These are phyloP conservation scores for Sphenodon punctatus DNA, from an alignment of 2,797 vertebrate genomes.

Conservation along the genomic window DNA sequence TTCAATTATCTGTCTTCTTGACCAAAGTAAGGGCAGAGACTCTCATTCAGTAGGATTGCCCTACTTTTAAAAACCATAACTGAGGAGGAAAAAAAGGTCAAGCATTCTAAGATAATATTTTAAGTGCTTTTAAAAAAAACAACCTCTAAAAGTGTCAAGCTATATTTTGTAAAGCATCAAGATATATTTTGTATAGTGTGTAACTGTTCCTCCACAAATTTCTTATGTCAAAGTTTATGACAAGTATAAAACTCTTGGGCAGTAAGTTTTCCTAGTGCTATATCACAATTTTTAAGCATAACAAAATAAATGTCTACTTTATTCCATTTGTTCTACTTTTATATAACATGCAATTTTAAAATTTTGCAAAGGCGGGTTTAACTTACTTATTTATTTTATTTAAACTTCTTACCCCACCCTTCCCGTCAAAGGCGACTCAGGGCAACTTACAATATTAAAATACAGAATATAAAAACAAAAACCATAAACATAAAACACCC, in stretches of 20 bases:
- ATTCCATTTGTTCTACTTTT: not conserved
- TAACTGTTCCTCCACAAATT: conserved; percentile 57
- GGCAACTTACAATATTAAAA: too few relatives aligned
- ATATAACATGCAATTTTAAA: not conserved
- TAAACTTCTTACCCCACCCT: too few relatives aligned
- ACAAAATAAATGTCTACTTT: not conserved
- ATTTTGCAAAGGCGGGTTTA: too few relatives aligned
- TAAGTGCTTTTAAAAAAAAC: too few relatives aligned
- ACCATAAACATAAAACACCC: too few relatives aligned
- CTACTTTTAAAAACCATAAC: conserved; percentile 24
- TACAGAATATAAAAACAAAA: too few relatives aligned
- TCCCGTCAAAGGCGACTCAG: too few relatives aligned
- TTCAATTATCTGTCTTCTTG: conserved; percentile 15
- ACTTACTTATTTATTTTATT: too few relatives aligned
- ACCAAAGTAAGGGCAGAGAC: not conserved
- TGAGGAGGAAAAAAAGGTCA: conserved; percentile 28
- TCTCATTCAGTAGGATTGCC: conserved; percentile 11
- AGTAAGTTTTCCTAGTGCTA: conserved; percentile 11
- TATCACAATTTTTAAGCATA: conserved; percentile 6
- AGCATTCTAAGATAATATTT: conserved; percentile 7
- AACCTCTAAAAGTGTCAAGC: conserved; percentile 63
- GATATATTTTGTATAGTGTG: conserved; percentile 36
- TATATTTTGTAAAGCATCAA: too few relatives aligned
- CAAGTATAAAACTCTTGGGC: conserved; percentile 24
- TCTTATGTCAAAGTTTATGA: conserved; percentile 42